Evolutionary conservation across 2,888 invertebrate genomes (phyloP).

Genomic region (Dioctria linearis): DNA sequence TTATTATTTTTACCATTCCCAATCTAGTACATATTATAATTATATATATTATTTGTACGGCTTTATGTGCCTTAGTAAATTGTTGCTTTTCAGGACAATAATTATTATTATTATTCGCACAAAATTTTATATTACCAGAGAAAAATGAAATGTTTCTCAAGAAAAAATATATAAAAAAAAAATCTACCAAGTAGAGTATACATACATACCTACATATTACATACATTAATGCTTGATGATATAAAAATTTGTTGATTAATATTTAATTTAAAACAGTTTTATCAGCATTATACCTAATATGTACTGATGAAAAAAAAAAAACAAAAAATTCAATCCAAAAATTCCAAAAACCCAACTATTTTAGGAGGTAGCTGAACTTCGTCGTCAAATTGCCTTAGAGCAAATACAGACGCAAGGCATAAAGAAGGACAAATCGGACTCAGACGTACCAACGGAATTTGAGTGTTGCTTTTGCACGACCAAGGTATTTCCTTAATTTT

Average conservation of each 20-base stretch:
- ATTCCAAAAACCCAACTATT: slow-evolving; percentile 61
- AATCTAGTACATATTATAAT: background rate
- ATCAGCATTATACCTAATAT: background rate
- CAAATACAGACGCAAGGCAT: slow-evolving; percentile 70
- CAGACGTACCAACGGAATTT: slow-evolving; percentile 95
- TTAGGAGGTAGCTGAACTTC: slow-evolving; percentile 72
- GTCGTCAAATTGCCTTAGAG: slow-evolving; percentile 71
- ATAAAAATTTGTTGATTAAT: slow-evolving; percentile 10
- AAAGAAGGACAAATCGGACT: slow-evolving; percentile 77
- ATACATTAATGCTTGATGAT: slow-evolving; percentile 6
- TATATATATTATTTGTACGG: background rate
- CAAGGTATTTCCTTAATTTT: slow-evolving; percentile 76
- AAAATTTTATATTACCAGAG: background rate
- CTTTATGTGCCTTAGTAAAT: slow-evolving; percentile 32
- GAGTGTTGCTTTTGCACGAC: slow-evolving; percentile 98
- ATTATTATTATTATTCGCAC: background rate
- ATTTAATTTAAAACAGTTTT: slow-evolving; percentile 17
- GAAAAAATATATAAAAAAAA: too few relatives aligned
- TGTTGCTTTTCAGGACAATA: slow-evolving; percentile 5
- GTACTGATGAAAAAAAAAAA: slow-evolving; percentile 30
- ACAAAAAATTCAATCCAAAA: slow-evolving; percentile 36
- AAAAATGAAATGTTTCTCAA: background rate
- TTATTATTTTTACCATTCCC: background rate
- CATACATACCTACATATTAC: too few relatives aligned
- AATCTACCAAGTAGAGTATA: too few relatives aligned